Conservation (phyloP, 1,140 invertebrate species). For the Conopomorpha cramerella region DNA sequence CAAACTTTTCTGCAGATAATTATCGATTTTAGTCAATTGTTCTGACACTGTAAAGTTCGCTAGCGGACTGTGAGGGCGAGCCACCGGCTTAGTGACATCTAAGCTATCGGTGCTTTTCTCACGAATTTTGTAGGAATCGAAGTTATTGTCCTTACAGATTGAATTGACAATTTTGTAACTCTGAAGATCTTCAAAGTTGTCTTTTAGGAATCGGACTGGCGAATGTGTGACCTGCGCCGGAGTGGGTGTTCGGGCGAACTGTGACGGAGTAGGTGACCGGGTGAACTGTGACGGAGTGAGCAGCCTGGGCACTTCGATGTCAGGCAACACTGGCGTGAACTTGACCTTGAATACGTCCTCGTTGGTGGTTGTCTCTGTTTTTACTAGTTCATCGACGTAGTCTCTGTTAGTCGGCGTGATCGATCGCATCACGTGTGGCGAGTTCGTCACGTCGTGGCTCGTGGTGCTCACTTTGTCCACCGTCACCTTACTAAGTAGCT, state of each 20-base stretch:
- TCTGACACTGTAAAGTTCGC: conserved; percentile 23
- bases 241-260: conserved; percentile 5
- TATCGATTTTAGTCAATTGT: conserved; percentile 34
- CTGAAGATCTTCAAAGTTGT: conserved; percentile 35
- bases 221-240: conserved; percentile 7
- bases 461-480: conserved; percentile 48
- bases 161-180: conserved; percentile 51
- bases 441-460: conserved; percentile 38
- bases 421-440: conserved; percentile 23
- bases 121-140: conserved; percentile 9
- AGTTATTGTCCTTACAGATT: conserved; percentile 31
- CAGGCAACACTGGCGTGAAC: conserved; percentile 38
- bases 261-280: conserved; percentile 14
- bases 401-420: conserved; percentile 24
- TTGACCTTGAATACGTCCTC: conserved; percentile 54
- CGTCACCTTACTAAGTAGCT: conserved; percentile 54
- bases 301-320: conserved; percentile 24
- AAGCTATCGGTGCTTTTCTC: conserved; percentile 3
- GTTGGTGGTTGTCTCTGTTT: conserved; percentile 53
- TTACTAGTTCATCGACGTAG: conserved; percentile 40
- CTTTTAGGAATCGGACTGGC: conserved; percentile 29
- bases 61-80: conserved; percentile 20
- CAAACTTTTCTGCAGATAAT: conserved; percentile 39
- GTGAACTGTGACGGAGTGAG: conserved; percentile 14
- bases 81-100: conserved; percentile 2